Conservation (phyloP, 1,140 invertebrate species). For the Aricia agestis region DNA sequence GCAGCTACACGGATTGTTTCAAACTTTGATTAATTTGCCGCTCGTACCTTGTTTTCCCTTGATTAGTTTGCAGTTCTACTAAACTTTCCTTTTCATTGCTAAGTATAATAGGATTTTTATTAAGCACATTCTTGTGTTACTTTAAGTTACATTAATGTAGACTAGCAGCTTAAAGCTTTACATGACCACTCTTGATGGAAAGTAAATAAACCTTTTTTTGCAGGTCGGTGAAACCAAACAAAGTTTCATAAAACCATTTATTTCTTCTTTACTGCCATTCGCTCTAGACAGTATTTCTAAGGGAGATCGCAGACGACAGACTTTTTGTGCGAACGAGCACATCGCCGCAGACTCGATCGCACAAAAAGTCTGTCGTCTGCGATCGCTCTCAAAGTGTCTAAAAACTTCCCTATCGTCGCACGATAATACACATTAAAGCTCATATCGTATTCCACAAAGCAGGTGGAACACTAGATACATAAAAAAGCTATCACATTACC, state of each 20-base stretch:
- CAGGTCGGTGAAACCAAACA: too few species aligned
- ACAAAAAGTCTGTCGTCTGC: too few species aligned
- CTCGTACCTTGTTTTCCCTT: constrained; percentile 57
- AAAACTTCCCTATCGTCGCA: background rate
- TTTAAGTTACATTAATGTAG: background rate
- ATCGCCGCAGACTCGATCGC: too few species aligned
- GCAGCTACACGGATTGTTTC: constrained; percentile 62
- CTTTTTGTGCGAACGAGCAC: too few species aligned
- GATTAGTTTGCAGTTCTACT: constrained; percentile 52
- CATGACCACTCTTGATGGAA: too few species aligned
- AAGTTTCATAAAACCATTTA: too few species aligned
- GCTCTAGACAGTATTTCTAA: background rate
- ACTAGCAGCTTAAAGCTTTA: too few species aligned
- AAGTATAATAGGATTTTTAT: background rate
- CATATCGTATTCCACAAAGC: background rate
- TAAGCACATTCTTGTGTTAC: background rate
- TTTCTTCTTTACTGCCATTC: too few species aligned
- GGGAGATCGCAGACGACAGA: too few species aligned
- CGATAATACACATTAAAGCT: background rate
- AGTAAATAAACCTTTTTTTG: too few species aligned
- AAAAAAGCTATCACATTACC: background rate
- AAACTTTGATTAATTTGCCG: constrained; percentile 71
- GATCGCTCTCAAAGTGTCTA: background rate
- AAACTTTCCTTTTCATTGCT: constrained; percentile 24
- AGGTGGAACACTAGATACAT: background rate